Percentiles rank a stretch among this genome's conserved stretches.
Evolutionary conservation across 2,113 vertebrate genomes (phyloP).

Genomic region (Seriola aureovittata): DNA sequence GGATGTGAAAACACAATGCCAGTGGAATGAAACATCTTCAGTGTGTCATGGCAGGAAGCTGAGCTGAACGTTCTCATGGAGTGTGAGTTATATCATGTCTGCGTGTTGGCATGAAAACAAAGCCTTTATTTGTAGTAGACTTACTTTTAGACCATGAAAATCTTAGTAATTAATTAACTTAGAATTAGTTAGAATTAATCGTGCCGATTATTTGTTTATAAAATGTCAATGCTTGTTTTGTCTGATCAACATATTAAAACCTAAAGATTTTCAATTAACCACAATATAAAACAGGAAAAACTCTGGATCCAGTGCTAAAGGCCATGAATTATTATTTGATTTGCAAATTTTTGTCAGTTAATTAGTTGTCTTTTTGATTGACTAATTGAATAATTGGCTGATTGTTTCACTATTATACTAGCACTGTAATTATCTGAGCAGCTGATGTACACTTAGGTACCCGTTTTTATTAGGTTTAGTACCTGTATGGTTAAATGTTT

Average conservation of each 20-base stretch:
- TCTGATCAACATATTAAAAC: neutral
- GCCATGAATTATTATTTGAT: too few species aligned
- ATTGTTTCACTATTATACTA: neutral
- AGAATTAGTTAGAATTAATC: neutral
- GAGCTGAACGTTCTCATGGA: neutral
- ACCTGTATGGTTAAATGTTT: neutral
- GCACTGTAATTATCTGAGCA: neutral
- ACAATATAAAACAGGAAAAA: too few species aligned
- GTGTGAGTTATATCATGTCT: slow-evolving; percentile 7
- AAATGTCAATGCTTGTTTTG: neutral
- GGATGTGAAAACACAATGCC: slow-evolving; percentile 32
- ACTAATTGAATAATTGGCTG: too few species aligned
- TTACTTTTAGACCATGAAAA: neutral
- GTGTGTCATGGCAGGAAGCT: slow-evolving; percentile 5
- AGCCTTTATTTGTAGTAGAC: neutral
- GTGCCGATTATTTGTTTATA: neutral
- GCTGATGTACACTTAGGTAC: neutral
- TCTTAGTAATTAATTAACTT: too few species aligned
- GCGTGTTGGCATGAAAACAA: slow-evolving; percentile 3
- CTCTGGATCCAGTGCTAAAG: neutral
- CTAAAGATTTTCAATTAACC: too few species aligned
- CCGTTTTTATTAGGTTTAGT: too few species aligned
- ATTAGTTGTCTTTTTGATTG: too few species aligned
- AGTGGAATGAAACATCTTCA: slow-evolving; percentile 21
- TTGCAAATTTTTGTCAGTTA: too few species aligned